Evolutionary conservation across 1,140 invertebrate genomes (phyloP), one percentile per base, ranked within the genome.

Genomic region (Drosophila willistoni): DNA sequence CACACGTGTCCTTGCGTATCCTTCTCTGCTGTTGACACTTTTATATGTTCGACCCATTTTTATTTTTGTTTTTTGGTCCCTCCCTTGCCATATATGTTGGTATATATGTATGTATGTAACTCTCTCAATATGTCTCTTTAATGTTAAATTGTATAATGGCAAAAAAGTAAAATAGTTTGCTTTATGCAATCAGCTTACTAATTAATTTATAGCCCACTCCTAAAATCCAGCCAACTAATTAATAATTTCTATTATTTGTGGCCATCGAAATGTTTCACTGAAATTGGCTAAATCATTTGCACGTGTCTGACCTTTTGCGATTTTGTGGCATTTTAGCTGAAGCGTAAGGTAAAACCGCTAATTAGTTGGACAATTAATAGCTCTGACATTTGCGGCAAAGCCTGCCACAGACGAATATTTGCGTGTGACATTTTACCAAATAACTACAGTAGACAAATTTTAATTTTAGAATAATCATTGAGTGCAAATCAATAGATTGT

Each of bases 301-400:
- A 71, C 39, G 65, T 73, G 62, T 55, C 19, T 67, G 44, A 25
- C 54, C 56, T 64, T 62, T 72, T 64, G 10, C 34, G 25, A 59
- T 77, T 65, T 19, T 55, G 62, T 29, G 55, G 33, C 36, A 14
- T 61, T 22, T 29, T 76, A 59, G 7, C 39, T 42, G 34, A 51
- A 29, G 57, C 42, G 19, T 17, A 63, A 66, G 47, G 19, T n/a
- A 34, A 74, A 80, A 68, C 77, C 81, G 34, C 68, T 66, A 86
- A 85, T 85, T 86, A 76, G 82, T 64, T 55, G 39, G 60, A 34
- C 34, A 51, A 73, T 73, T 77, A 70, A 70, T 59, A 19, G 55
- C 6, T 51, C 14, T 54, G 55, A 61, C 41, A 57, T 67, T 55
- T 59, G 44, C 44, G 44, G 44, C 9, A 9, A 51, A 22, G 7